Conservation (phyloP, 2,113 vertebrate species). For the Indri indri region DNA sequence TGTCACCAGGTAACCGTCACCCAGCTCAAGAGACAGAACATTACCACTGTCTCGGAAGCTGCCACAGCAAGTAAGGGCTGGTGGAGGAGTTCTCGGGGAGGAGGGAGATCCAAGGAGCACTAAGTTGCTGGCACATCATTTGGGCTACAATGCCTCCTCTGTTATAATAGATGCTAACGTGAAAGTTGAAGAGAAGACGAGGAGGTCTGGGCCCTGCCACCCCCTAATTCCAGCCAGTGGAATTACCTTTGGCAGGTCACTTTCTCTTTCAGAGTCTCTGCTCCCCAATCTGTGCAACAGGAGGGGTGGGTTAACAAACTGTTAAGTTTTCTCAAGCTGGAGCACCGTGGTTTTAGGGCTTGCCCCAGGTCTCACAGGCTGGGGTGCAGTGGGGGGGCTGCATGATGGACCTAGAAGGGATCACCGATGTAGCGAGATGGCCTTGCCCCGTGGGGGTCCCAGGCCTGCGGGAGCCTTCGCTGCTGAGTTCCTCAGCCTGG, state of each 20-base stretch:
- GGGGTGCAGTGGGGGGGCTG: rapidly evolving
- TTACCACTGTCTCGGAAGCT: not conserved
- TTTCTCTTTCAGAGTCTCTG: not conserved
- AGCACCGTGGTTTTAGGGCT: not conserved
- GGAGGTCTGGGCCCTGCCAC: not conserved
- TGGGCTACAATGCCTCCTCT: not conserved
- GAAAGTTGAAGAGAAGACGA: not conserved
- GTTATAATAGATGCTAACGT: not conserved
- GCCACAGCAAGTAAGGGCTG: not conserved
- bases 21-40: not conserved
- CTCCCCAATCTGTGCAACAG: not conserved
- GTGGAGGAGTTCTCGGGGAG: not conserved
- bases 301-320: not conserved
- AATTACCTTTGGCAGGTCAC: not conserved
- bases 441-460: not conserved
- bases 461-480: not conserved
- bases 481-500: not conserved
- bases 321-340: not conserved
- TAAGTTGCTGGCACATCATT: not conserved
- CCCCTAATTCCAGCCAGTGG: not conserved
- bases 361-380: not conserved
- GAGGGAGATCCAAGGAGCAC: not conserved
- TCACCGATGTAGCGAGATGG: not conserved
- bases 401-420: not conserved
- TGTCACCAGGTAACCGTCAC: not conserved